These are phyloP conservation scores for Caenorhabditis latens DNA, from an alignment of 1,140 invertebrate species.

Conservation along the genomic window DNA sequence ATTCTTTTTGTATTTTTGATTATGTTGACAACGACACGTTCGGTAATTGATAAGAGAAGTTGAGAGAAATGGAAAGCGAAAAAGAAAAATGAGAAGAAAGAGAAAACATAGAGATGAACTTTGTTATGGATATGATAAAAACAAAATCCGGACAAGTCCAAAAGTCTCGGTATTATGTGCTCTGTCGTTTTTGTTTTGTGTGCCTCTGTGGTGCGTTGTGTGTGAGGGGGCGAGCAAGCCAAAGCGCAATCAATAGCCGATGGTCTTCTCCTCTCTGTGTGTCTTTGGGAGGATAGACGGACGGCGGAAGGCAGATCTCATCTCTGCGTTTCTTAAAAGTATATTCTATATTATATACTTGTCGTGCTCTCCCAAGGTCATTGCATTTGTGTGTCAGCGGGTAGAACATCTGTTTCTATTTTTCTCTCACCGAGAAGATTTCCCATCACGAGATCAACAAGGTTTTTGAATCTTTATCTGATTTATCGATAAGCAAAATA, in stretches of 20 bases:
- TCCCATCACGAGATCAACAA: conserved; percentile 18
- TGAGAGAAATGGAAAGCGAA: not conserved
- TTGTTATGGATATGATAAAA: not conserved
- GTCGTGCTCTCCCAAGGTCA: conserved; percentile 28
- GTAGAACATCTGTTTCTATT: conserved; percentile 49
- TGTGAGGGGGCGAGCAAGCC: conserved; percentile 51
- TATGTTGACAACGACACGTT: too few relatives aligned
- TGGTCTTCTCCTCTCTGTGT: conserved; percentile 53
- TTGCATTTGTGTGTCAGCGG: conserved; percentile 5
- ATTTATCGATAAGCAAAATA: not conserved
- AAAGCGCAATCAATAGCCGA: conserved; percentile 56
- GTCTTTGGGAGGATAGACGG: conserved; percentile 42
- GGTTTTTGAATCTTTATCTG: conserved; percentile 28
- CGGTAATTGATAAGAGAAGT: not conserved
- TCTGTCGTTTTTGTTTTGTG: not conserved
- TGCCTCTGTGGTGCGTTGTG: not conserved
- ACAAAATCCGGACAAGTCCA: not conserved
- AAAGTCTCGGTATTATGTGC: not conserved
- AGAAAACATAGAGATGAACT: too few relatives aligned
- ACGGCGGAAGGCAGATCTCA: not conserved
- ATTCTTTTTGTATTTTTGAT: too few relatives aligned
- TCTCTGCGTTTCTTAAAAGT: not conserved
- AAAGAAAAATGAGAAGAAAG: too few relatives aligned
- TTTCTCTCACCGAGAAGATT: not conserved
- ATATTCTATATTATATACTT: not conserved